A percentile compares a stretch with the other conserved stretches of the same genome.
Conservation (phyloP, 2,888 invertebrate genomes). For the Helleia helle region DNA sequence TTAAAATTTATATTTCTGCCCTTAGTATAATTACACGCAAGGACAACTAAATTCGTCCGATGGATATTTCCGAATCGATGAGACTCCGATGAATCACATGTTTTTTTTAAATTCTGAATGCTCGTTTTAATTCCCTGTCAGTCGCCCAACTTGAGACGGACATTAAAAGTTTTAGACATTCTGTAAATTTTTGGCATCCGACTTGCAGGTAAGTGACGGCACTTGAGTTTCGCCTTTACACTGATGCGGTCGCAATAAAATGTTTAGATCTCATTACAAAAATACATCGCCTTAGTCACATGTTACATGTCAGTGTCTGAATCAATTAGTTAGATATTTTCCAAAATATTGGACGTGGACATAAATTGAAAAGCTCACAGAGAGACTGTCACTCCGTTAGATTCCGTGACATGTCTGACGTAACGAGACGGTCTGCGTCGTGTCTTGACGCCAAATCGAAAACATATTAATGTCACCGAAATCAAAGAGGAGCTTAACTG, state of each 20-base stretch:
- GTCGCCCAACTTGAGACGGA: constrained; percentile 41
- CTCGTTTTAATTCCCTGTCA: constrained; percentile 56
- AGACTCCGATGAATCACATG: constrained; percentile 61
- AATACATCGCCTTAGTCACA: neutral
- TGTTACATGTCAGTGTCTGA: constrained; percentile 17
- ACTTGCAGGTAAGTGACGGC: constrained; percentile 29
- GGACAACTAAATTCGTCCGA: constrained; percentile 60
- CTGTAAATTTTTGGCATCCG: constrained; percentile 46
- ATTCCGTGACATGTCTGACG: constrained; percentile 56
- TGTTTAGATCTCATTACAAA: neutral
- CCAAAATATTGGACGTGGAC: constrained; percentile 29
- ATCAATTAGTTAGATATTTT: constrained; percentile 30
- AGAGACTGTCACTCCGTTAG: constrained; percentile 42
- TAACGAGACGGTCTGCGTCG: constrained; percentile 48
- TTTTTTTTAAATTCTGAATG: constrained; percentile 43
- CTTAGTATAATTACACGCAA: constrained; percentile 57
- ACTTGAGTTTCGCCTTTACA: constrained; percentile 11
- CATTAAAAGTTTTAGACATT: constrained; percentile 49
- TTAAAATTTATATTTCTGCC: constrained; percentile 55
- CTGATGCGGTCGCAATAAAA: neutral
- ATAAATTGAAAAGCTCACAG: constrained; percentile 46
- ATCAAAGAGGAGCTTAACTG: constrained; percentile 59
- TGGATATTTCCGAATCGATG: constrained; percentile 63
- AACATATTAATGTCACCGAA: constrained; percentile 55
- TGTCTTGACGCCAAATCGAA: constrained; percentile 56